These are phyloP conservation scores for Allacma fusca DNA, from an alignment of 2,888 invertebrate genomes.

Conservation along the genomic window DNA sequence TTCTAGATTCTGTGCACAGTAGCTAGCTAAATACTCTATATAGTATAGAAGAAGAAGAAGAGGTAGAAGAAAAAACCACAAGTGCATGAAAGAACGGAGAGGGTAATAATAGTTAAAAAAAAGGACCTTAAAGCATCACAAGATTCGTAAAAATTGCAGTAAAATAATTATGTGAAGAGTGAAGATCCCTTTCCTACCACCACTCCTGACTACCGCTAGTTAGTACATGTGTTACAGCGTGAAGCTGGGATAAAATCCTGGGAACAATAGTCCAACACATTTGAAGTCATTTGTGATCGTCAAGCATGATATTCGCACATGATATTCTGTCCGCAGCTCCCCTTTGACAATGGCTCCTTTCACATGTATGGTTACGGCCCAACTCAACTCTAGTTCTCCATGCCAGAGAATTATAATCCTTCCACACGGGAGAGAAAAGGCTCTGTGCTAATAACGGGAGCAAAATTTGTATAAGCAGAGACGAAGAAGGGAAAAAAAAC, in stretches of 20 bases:
- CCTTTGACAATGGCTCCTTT: slow-evolving; percentile 13
- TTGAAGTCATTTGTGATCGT: slow-evolving; percentile 20
- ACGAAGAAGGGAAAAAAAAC: no score
- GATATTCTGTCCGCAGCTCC: slow-evolving; percentile 14
- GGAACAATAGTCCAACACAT: slow-evolving; percentile 18
- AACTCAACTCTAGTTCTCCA: background rate
- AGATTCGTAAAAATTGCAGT: background rate
- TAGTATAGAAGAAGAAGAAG: no score
- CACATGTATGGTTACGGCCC: background rate
- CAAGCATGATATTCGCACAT: slow-evolving; percentile 30
- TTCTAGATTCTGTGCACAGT: background rate
- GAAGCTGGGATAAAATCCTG: background rate
- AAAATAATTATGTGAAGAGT: background rate
- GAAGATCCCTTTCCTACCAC: no score
- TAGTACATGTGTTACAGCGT: background rate
- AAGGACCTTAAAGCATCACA: background rate
- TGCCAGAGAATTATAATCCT: no score
- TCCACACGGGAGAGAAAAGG: no score
- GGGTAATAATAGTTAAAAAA: background rate
- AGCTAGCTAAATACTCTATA: no score
- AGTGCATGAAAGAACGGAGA: background rate
- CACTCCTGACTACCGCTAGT: no score
- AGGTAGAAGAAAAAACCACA: background rate
- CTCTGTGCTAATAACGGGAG: no score
- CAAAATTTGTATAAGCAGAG: no score